These are phyloP conservation scores for Trogon surrucura DNA, from an alignment of 2,113 vertebrate species.

Conservation along the genomic window DNA sequence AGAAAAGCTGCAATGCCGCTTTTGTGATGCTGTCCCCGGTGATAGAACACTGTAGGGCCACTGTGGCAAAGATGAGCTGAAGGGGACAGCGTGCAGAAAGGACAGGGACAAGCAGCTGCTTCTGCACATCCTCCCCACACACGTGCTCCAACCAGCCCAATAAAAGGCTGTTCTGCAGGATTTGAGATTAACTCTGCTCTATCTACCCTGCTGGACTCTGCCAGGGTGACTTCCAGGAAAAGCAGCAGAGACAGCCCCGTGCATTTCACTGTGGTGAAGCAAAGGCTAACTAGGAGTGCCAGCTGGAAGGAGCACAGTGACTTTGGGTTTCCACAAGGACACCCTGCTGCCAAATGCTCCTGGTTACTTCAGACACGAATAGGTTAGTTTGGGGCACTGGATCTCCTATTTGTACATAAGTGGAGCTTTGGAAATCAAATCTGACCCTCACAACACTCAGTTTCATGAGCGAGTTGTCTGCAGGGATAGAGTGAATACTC, in stretches of 20 bases:
- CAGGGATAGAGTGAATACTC: fast-evolving
- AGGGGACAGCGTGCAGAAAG: neutral
- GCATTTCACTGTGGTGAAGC: neutral
- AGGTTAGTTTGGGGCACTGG: neutral
- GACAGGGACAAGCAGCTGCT: neutral
- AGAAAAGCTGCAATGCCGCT: neutral
- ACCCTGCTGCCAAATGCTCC: neutral
- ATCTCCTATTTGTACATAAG: neutral
- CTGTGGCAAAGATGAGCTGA: neutral
- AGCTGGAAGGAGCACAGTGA: neutral
- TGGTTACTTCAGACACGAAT: neutral
- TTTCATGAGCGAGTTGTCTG: neutral
- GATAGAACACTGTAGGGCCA: neutral
- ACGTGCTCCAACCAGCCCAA: neutral
- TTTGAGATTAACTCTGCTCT: neutral
- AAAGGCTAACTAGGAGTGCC: neutral
- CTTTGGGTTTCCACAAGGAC: neutral
- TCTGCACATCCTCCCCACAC: neutral
- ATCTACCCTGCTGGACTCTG: neutral
- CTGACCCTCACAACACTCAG: neutral
- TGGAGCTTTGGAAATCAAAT: neutral
- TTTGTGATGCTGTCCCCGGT: neutral
- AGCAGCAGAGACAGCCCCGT: fast-evolving
- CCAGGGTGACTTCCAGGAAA: neutral
- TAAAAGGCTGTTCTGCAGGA: neutral